phyloP scores from a whole-genome alignment of 1,140 invertebrate species.

The Trichonephila inaurata region DNA sequence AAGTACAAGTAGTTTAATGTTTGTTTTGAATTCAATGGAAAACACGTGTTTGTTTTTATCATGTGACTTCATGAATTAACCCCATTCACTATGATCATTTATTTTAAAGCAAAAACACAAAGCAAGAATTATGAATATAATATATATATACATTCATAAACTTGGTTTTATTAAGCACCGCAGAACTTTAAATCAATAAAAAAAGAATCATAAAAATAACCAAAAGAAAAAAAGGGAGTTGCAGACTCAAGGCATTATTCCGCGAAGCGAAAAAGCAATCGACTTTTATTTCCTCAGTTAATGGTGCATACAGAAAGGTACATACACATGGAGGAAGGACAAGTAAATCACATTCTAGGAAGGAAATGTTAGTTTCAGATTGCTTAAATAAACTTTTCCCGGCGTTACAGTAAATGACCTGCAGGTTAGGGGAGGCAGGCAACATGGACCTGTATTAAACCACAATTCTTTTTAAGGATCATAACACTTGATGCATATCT shows the following conservation, averaged over 20 bases:
- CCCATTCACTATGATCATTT: too few relatives aligned
- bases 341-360: conserved; percentile 14
- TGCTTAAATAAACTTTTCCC: neutral
- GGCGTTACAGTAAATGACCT: neutral
- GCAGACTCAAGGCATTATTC: neutral
- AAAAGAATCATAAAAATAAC: neutral
- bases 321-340: neutral
- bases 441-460: neutral
- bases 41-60: too few relatives aligned
- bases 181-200: too few relatives aligned
- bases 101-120: too few relatives aligned
- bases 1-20: too few relatives aligned
- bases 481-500: too few relatives aligned
- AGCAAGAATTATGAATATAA: too few relatives aligned
- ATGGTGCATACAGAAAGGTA: conserved; percentile 14
- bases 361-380: neutral
- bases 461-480: neutral
- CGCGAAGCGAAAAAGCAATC: neutral
- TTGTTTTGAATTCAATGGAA: too few relatives aligned
- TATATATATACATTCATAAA: too few relatives aligned
- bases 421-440: neutral
- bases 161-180: too few relatives aligned
- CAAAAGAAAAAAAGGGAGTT: neutral
- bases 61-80: too few relatives aligned
- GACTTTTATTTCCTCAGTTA: conserved; percentile 17